Conservation (phyloP, 1,140 invertebrate species). For the Calosoma granatense region DNA sequence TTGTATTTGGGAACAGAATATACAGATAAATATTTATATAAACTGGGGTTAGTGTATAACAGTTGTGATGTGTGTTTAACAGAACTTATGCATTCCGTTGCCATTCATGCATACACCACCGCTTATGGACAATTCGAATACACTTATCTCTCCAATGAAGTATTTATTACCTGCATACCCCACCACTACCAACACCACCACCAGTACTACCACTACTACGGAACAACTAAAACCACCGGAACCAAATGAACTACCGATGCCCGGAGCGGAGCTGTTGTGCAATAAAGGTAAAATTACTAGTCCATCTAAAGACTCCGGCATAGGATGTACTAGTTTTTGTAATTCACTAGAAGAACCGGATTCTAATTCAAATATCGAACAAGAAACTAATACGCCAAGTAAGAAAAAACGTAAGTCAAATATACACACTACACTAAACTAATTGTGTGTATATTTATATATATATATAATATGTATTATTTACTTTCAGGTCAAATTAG, state of each 20-base stretch:
- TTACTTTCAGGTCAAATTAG: background rate
- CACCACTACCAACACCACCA: constrained; percentile 17
- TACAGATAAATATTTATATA: too few relatives aligned
- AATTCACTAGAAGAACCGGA: background rate
- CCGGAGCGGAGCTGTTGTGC: constrained; percentile 17
- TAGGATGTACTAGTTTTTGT: background rate
- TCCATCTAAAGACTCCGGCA: background rate
- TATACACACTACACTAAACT: too few relatives aligned
- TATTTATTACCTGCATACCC: constrained; percentile 22
- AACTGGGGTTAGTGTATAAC: too few relatives aligned
- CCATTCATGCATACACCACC: constrained; percentile 23
- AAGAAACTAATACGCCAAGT: background rate
- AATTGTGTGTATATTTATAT: background rate
- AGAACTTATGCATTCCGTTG: constrained; percentile 27
- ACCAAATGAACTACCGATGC: constrained; percentile 27
- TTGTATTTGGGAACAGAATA: too few relatives aligned
- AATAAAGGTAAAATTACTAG: background rate
- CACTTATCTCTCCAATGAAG: constrained; percentile 26
- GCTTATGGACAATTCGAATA: constrained; percentile 18
- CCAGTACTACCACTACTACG: too few relatives aligned
- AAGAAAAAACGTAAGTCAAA: constrained; percentile 4
- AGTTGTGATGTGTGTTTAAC: too few relatives aligned
- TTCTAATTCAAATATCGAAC: background rate
- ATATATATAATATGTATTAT: background rate
- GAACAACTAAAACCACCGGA: constrained; percentile 20